Evolutionary conservation across 1,140 invertebrate genomes (phyloP).

Genomic region (Saccostrea glomerata): DNA sequence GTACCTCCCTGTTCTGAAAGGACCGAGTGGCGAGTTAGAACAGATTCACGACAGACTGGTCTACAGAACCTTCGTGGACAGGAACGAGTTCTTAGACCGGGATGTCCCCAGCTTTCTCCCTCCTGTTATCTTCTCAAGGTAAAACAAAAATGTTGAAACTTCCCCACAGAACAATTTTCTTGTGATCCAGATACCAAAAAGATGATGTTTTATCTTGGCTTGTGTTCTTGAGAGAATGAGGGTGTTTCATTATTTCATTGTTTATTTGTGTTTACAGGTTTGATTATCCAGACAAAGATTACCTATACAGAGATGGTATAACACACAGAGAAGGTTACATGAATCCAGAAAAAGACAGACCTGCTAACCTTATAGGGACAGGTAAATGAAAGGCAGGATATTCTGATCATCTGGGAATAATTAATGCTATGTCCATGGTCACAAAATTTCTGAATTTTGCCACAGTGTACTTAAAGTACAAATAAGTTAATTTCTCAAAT

Average conservation of each 20-base stretch:
- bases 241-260: no score
- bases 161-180: no score
- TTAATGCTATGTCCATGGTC: no score
- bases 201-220: no score
- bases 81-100: conserved; percentile 76
- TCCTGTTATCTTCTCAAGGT: conserved; percentile 86
- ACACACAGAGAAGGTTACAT: conserved; percentile 49
- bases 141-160: conserved; percentile 72
- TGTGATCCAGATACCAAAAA: no score
- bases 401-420: no score
- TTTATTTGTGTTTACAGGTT: conserved; percentile 84
- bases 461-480: no score
- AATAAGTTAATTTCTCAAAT: no score
- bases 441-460: no score
- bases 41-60: conserved; percentile 83
- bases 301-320: conserved; percentile 79
- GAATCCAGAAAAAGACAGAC: conserved; percentile 49
- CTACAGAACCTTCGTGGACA: conserved; percentile 62
- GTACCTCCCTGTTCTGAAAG: conserved; percentile 87
- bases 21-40: conserved; percentile 82
- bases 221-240: no score
- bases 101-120: conserved; percentile 85
- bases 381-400: not conserved
- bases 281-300: conserved; percentile 82
- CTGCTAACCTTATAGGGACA: conserved; percentile 56